Base-by-base conservation (phyloP, 2,888 invertebrate species). In the Nomada fabriciana region DNA sequence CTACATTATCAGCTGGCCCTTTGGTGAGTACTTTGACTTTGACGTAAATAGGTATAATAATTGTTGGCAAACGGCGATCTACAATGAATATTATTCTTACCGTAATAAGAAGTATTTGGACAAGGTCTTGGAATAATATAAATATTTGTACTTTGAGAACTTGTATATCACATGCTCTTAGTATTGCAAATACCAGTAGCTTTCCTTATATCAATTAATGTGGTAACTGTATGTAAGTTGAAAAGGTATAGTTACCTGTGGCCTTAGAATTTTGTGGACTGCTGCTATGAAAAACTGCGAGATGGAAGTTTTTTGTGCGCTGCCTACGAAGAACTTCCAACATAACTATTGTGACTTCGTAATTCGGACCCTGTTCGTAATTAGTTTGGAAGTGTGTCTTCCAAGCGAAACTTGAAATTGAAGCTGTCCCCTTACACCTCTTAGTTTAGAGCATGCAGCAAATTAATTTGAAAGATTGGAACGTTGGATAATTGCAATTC, bases 1-100 rank as follows among this genome's bases (percentile, higher is more conserved):
- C 94, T 95, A 88, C 97, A 98, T 94, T 98, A 98, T 94, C 96
- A 96, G 90, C 96, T 96, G 92, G 97, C 98, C 42, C 94, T 98
- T 68, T 96, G 96, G 98, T 98, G 94, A 95, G 95, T 94, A 65
- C 20, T 10, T 60, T 18, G 15, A 52, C 52, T 61, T 50, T 43
- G 61, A 42, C 42, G 55, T 42, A 53, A 36, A 36, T 63, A n/a
- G n/a, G n/a, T n/a, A 68, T 11, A 53, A 20, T 53, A 7, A 7
- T 36, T 5, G 36, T n/a, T 53, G 7, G 20, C 9, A 53, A 20
- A 10, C 36, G 36, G 36, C 36, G 36, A 36, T 36, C 7, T 9
- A 36, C 5, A 36, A 36, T 36, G 7, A 7, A 36, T 36, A 36
- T 36, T 36, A 36, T 36, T 36, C 7, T 36, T 5, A 36, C 7